Evolutionary conservation across 2,113 vertebrate species (phyloP).

Genomic region (Xerus inauris): DNA sequence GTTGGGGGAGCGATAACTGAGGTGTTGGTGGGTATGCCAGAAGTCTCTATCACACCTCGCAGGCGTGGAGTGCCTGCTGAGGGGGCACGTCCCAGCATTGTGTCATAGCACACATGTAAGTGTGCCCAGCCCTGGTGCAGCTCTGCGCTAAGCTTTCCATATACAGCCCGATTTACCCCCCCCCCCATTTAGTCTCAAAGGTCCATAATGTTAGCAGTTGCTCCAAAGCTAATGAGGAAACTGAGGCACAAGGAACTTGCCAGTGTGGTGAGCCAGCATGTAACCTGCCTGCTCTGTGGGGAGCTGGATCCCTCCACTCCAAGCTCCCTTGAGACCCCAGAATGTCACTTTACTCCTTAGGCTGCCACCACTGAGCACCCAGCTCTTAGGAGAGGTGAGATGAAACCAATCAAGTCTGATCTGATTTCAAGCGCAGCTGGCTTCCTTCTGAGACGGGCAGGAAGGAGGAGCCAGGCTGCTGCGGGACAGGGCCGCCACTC

Average conservation of each 20-base stretch:
- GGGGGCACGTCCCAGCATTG: fast-evolving
- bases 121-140: fast-evolving
- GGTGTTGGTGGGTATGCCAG: not conserved
- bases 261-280: not conserved
- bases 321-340: not conserved
- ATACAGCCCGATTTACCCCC: not conserved
- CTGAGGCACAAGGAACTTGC: not conserved
- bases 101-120: fast-evolving
- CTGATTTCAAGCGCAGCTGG: not conserved
- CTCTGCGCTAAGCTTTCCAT: not conserved
- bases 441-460: not conserved
- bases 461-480: not conserved
- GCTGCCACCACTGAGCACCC: not conserved
- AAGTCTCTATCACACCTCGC: not conserved
- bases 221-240: not conserved
- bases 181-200: not conserved
- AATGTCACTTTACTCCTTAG: not conserved
- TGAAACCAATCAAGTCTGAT: constrained; percentile 47
- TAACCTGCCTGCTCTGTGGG: not conserved
- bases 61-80: not conserved
- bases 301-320: not conserved
- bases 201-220: fast-evolving
- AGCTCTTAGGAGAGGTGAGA: not conserved
- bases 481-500: not conserved
- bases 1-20: not conserved